phyloP scores from a whole-genome alignment of 2,888 invertebrate genomes.

The Crematogaster levior region DNA sequence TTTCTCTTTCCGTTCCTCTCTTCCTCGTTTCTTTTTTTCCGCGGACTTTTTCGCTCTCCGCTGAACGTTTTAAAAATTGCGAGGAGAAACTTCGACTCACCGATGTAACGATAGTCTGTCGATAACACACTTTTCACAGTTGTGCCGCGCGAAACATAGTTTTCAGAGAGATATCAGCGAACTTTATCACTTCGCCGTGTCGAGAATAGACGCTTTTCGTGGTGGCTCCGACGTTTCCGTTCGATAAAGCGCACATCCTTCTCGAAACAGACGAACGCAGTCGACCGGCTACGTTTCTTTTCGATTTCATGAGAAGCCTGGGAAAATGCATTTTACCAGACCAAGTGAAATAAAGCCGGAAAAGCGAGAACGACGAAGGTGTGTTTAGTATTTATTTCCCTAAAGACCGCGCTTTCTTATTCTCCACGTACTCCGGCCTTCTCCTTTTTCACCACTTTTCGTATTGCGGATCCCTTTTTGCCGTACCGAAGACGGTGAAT shows the following conservation, averaged over 20 bases:
- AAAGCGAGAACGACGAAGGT: slow-evolving; percentile 47
- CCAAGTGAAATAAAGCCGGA: slow-evolving; percentile 49
- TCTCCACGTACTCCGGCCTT: slow-evolving; percentile 28
- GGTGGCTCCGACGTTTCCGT: slow-evolving; percentile 42
- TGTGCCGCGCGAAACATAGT: slow-evolving; percentile 40
- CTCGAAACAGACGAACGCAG: neutral
- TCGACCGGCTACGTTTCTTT: slow-evolving; percentile 19
- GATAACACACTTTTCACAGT: slow-evolving; percentile 40
- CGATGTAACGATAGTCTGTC: slow-evolving; percentile 49
- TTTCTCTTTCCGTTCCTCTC: neutral
- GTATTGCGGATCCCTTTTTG: slow-evolving; percentile 47
- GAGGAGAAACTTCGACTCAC: slow-evolving; percentile 51
- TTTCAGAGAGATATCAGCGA: slow-evolving; percentile 52
- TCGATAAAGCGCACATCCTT: slow-evolving; percentile 34
- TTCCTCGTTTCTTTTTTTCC: slow-evolving; percentile 4
- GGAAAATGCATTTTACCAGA: slow-evolving; percentile 20
- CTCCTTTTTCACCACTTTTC: slow-evolving; percentile 54
- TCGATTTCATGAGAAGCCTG: slow-evolving; percentile 37
- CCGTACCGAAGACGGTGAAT: slow-evolving; percentile 30
- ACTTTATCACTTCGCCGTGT: slow-evolving; percentile 51
- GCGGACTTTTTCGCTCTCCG: slow-evolving; percentile 13
- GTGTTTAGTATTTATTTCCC: slow-evolving; percentile 74
- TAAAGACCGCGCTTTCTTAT: slow-evolving; percentile 55
- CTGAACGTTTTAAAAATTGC: slow-evolving; percentile 45
- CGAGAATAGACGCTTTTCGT: slow-evolving; percentile 36